Conservation (phyloP, 2,113 vertebrate genomes). For the Sarotherodon lohbergeri region DNA sequence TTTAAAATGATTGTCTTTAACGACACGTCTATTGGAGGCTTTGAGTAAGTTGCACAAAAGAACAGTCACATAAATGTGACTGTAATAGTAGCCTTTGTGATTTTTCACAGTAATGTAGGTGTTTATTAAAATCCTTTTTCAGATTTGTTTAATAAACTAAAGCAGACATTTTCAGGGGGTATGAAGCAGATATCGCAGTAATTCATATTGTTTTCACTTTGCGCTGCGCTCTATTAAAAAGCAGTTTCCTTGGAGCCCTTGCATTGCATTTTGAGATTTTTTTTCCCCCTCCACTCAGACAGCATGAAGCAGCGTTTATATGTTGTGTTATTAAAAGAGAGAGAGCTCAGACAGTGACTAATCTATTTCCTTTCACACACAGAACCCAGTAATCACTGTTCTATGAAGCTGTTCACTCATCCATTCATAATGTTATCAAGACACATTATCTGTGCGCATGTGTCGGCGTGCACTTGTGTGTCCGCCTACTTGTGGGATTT, state of each 20-base stretch:
- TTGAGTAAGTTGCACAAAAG: neutral
- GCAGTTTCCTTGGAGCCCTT: slow-evolving; percentile 23
- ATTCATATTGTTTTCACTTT: slow-evolving; percentile 21
- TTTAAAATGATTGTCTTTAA: neutral
- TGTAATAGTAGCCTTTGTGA: neutral
- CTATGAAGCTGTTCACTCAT: slow-evolving; percentile 49
- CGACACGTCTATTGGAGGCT: neutral
- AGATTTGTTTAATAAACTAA: slow-evolving; percentile 2
- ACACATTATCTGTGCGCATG: slow-evolving; percentile 36
- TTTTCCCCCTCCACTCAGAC: slow-evolving; percentile 2
- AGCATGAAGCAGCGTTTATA: slow-evolving; percentile 54
- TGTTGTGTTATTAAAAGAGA: slow-evolving; percentile 60
- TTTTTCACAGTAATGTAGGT: neutral
- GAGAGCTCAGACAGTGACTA: slow-evolving; percentile 55
- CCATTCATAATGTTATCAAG: slow-evolving; percentile 61
- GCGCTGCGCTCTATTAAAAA: slow-evolving; percentile 13
- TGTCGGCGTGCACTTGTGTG: neutral
- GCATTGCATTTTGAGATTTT: slow-evolving; percentile 23
- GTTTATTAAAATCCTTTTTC: neutral
- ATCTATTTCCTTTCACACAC: slow-evolving; percentile 61
- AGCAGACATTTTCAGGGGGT: neutral
- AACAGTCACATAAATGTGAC: neutral
- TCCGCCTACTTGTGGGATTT: slow-evolving; percentile 4
- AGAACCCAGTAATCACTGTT: slow-evolving; percentile 55
- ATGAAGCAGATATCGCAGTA: neutral